A percentile compares a stretch with the other conserved stretches of the same genome.
Conservation (phyloP, 2,888 invertebrate species). For the Gisinianus flammeolus region DNA sequence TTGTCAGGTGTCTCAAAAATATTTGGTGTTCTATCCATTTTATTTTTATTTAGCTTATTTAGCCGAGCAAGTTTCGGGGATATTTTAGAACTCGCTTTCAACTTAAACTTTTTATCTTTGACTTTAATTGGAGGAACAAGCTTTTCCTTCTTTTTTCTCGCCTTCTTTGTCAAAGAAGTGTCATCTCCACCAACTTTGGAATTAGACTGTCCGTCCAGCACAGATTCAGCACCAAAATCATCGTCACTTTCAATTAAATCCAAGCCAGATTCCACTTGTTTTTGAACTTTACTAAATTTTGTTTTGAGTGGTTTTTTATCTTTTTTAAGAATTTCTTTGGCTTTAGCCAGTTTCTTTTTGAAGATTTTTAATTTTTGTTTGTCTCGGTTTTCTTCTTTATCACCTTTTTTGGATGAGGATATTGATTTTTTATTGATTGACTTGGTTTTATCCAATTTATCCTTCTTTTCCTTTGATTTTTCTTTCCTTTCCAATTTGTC, state of each 20-base stretch:
- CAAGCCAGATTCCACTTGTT: conserved; percentile 28
- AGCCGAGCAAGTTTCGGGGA: conserved; percentile 3
- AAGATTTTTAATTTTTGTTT: conserved; percentile 86
- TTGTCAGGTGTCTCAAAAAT: conserved; percentile 37
- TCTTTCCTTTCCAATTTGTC: conserved; percentile 72
- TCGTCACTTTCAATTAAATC: conserved; percentile 53
- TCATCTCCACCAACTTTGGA: conserved; percentile 1
- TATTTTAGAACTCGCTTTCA: neutral
- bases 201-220: too few relatives aligned
- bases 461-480: conserved; percentile 67
- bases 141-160: conserved; percentile 29
- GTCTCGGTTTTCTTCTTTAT: conserved; percentile 66
- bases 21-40: neutral
- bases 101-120: conserved; percentile 15
- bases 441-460: conserved; percentile 61
- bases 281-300: neutral
- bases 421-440: conserved; percentile 42
- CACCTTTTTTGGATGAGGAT: neutral
- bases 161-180: conserved; percentile 19
- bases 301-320: conserved; percentile 31
- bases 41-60: conserved; percentile 13
- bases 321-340: conserved; percentile 32
- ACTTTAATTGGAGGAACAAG: conserved; percentile 7
- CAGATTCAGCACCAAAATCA: conserved; percentile 42
- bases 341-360: conserved; percentile 65